These are phyloP conservation scores for Teleiodes luculella DNA, from an alignment of 2,888 invertebrate species.

Conservation along the genomic window DNA sequence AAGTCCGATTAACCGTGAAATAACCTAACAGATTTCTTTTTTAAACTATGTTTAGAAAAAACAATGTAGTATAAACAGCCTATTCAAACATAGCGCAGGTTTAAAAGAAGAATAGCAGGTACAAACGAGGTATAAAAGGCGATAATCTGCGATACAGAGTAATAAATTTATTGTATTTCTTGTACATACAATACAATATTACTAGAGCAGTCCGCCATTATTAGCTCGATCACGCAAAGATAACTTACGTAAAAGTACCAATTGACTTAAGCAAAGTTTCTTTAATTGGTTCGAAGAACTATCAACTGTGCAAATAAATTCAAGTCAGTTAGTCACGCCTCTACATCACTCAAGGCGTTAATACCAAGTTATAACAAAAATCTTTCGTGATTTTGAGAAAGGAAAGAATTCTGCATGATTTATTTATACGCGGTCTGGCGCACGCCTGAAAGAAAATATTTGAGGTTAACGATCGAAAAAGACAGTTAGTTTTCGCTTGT, in stretches of 20 bases:
- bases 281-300: not conserved
- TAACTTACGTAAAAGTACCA: not conserved
- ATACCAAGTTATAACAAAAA: not conserved
- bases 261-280: not conserved
- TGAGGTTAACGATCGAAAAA: not conserved
- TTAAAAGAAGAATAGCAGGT: constrained; percentile 13
- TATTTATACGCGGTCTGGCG: not conserved
- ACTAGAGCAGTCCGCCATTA: not conserved
- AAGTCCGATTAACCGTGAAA: not conserved
- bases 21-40: constrained; percentile 1
- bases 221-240: not conserved
- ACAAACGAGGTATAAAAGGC: constrained; percentile 8
- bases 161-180: not conserved
- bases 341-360: not conserved
- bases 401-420: not conserved
- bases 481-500: not conserved
- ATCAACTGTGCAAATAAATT: constrained; percentile 6
- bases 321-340: constrained; percentile 2
- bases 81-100: constrained; percentile 12
- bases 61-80: constrained; percentile 1
- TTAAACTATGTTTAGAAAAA: not conserved
- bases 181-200: not conserved
- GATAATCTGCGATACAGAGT: constrained; percentile 4
- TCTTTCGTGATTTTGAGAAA: not conserved
- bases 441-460: not conserved